phyloP scores from a whole-genome alignment of 2,888 invertebrate species.

The Myathropa florea region DNA sequence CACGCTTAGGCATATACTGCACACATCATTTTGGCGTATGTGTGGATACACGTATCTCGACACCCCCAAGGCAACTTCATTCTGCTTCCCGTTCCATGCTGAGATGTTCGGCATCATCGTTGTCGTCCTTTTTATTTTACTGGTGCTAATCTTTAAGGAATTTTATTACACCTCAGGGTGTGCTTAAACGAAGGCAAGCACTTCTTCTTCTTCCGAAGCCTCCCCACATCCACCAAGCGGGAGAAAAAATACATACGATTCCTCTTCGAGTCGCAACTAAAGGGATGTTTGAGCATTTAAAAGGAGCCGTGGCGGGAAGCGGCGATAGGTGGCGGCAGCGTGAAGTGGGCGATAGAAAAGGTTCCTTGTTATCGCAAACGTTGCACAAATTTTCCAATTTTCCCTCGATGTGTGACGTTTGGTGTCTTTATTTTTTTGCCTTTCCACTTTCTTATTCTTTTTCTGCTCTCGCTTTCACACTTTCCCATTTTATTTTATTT shows the following conservation, averaged over 20 bases:
- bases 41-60: not conserved
- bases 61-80: not conserved
- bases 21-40: not conserved
- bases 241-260: conserved; percentile 15
- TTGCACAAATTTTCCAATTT: conserved; percentile 70
- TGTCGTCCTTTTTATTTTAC: conserved; percentile 49
- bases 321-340: not conserved
- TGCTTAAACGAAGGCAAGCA: conserved; percentile 61
- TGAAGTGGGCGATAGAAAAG: conserved; percentile 22
- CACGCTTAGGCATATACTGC: not conserved
- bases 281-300: conserved; percentile 28
- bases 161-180: conserved; percentile 67
- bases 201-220: conserved; percentile 22
- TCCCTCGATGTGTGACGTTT: conserved; percentile 51
- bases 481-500: conserved; percentile 61
- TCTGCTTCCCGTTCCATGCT: not conserved
- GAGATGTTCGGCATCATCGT: not conserved
- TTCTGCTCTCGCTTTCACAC: conserved; percentile 11
- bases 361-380: conserved; percentile 66
- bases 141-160: conserved; percentile 63
- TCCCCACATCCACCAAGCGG: not conserved
- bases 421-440: conserved; percentile 6
- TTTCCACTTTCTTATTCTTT: conserved; percentile 39
- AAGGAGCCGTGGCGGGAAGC: not conserved
- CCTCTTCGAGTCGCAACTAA: conserved; percentile 42